Evolutionary conservation across 2,888 invertebrate species (phyloP), one percentile per base, ranked within the genome.

Genomic region (Torymus auratus): DNA sequence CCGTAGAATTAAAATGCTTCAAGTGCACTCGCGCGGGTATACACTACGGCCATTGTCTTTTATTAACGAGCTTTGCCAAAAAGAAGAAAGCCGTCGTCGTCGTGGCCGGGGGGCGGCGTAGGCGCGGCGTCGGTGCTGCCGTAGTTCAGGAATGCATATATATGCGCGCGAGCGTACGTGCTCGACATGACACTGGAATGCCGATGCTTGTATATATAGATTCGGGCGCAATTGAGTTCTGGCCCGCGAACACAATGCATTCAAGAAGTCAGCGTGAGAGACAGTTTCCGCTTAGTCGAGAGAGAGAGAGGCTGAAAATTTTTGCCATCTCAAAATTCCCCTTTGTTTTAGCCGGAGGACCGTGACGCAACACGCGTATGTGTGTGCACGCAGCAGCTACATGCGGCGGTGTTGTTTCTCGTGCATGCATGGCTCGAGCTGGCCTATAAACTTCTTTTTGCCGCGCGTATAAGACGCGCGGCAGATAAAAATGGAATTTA

Each of bases 11-110:
- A 28, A 28, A 28, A 28, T 28, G 28, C 28, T 28, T 28, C 28
- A 28, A 28, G 28, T 28, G 28, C 28, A 28, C 28, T 28, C 20
- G 13, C 23, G 17, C 11, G 64, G 11, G 13, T 28, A 20, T 61
- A 41, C 23, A 10, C 62, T n/a, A 4, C 41, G n/a, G 52, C 58
- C 17, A 78, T 78, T 78, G 78, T 78, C 71, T 65, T 56, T 68
- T 13, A 65, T 77, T 71, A 65, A 71, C 60, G 71, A 78, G 71
- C 78, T 65, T 58, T 71, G 78, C 71, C 78, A 71, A 64, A 77
- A 70, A 77, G 55, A 70, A 61, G 28, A 28, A 70, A 64, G n/a
- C n/a, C 69, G 41, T 50, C 41, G 41, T 50, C 41, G 61, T 11
- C 56, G 41, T 56, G 61, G 75, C 14, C 2, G 58, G n/a, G 23